These are phyloP conservation scores for Babyrousa celebensis DNA, from an alignment of 2,797 vertebrate species.

Conservation along the genomic window DNA sequence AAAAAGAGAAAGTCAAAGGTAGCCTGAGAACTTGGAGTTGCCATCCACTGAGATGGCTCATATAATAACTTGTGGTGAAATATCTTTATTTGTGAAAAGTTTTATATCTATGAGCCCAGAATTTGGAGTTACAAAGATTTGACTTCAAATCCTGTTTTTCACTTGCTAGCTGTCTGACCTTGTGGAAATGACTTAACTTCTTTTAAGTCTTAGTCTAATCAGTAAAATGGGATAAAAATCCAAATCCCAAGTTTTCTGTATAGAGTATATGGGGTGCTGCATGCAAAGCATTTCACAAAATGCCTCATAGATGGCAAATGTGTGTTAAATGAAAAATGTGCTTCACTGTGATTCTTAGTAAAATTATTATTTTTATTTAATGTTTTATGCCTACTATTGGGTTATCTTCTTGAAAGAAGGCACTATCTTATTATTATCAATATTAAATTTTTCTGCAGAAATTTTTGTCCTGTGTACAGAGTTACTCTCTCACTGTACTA, in stretches of 20 bases:
- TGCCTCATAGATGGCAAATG: not conserved
- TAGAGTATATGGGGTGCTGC: not conserved
- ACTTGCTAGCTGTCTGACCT: not conserved
- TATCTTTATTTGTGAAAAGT: not conserved
- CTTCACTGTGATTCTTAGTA: not conserved
- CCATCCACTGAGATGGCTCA: not conserved
- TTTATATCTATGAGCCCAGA: not conserved
- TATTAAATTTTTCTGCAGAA: not conserved
- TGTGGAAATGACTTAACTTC: not conserved
- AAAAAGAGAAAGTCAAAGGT: not conserved
- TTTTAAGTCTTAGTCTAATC: not conserved
- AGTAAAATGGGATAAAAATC: conserved; percentile 6
- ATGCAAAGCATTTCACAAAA: conserved; percentile 14
- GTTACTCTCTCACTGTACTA: not conserved
- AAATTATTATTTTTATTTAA: conserved; percentile 14
- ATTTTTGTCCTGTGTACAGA: not conserved
- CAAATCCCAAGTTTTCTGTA: not conserved
- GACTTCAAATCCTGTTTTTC: not conserved
- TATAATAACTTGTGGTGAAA: not conserved
- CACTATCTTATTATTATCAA: not conserved
- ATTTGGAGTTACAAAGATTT: not conserved
- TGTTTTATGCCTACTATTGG: not conserved
- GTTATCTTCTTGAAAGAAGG: not conserved
- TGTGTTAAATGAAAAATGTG: not conserved
- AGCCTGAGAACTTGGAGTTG: not conserved